Base-by-base conservation (phyloP, 2,888 invertebrate species). In the Kuschelorhynchus macadamiae region DNA sequence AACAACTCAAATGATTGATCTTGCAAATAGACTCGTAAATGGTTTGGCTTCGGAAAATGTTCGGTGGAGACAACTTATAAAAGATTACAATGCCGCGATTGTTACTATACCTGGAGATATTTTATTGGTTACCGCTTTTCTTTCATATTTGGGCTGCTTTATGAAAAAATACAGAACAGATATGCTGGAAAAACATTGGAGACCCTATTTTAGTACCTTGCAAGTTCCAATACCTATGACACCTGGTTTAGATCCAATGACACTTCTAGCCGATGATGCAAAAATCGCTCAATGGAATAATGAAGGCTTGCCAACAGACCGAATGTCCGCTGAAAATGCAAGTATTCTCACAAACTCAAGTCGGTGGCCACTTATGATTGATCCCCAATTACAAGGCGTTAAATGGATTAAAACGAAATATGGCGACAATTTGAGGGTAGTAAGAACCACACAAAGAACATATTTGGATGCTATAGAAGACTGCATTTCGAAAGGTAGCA, bases 401-500 rank as follows among this genome's bases (percentile, higher is more conserved):
- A 97, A 96, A 83, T 97, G 97, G 97, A 96, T 98, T 70, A 97
- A 96, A 84, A 91, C 88, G n/a, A 91, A 88, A 78, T 97, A 92
- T 81, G 92, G 92, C 0, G 88, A 89, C 0, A 81, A 86, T 0
- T 83, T 97, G 44, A 88, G 90, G 53, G 89, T 94, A 2, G 86
- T 96, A n/a, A 88, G 96, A 30, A 85, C 96, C 32, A 92, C 92
- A 0, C 92, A 92, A 79, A 91, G 90, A 71, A 92, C 91, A 76
- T 97, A 96, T 82, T 82, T 97, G 75, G 96, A 96, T 76, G 87
- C 87, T 11, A 92, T 97, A 67, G 97, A 94, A 81, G 85, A 87
- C 42, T 80, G 81, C 52, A 81, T 84, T 2, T 85, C 86, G 7
- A 89, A 91, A 74, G 97, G 97, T 0, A 87, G 89, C 56, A 88